Conservation (phyloP, 1,140 invertebrate species). For the Drosophila setifemur region DNA sequence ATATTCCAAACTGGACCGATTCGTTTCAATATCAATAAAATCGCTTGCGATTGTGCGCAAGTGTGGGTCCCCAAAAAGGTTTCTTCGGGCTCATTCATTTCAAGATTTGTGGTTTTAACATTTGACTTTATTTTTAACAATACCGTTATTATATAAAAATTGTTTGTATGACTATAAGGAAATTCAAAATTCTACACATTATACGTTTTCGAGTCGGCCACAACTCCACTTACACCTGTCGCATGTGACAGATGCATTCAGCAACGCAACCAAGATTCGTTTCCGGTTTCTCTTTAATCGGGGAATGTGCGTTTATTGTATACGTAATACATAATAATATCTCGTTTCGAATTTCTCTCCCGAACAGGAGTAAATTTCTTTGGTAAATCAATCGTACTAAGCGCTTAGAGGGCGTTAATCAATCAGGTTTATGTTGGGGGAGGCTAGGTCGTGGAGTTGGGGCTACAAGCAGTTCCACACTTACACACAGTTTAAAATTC, state of each 20-base stretch:
- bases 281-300: slow-evolving; percentile 28
- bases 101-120: slow-evolving; percentile 43
- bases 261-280: slow-evolving; percentile 32
- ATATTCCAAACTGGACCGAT: slow-evolving; percentile 65
- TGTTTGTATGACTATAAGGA: slow-evolving; percentile 69
- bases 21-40: slow-evolving; percentile 52
- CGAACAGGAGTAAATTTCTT: slow-evolving; percentile 56
- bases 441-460: slow-evolving; percentile 20
- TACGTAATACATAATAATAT: slow-evolving; percentile 27
- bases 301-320: slow-evolving; percentile 60
- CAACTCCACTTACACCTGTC: slow-evolving; percentile 47
- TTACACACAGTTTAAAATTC: slow-evolving; percentile 38
- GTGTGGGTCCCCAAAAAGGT: slow-evolving; percentile 45
- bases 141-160: slow-evolving; percentile 76
- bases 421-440: slow-evolving; percentile 17
- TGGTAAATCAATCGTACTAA: slow-evolving; percentile 67
- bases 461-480: slow-evolving; percentile 40
- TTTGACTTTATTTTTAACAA: slow-evolving; percentile 69
- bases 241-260: slow-evolving; percentile 25
- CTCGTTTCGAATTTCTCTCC: slow-evolving; percentile 37
- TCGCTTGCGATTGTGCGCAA: slow-evolving; percentile 29
- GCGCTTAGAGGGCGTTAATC: slow-evolving; percentile 37
- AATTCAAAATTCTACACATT: slow-evolving; percentile 67
- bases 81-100: neutral
- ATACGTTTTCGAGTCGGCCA: slow-evolving; percentile 53